A percentile compares a stretch with the other conserved stretches of the same genome.
Conservation (phyloP, 2,888 invertebrate genomes). For the Coelopa pilipes region DNA sequence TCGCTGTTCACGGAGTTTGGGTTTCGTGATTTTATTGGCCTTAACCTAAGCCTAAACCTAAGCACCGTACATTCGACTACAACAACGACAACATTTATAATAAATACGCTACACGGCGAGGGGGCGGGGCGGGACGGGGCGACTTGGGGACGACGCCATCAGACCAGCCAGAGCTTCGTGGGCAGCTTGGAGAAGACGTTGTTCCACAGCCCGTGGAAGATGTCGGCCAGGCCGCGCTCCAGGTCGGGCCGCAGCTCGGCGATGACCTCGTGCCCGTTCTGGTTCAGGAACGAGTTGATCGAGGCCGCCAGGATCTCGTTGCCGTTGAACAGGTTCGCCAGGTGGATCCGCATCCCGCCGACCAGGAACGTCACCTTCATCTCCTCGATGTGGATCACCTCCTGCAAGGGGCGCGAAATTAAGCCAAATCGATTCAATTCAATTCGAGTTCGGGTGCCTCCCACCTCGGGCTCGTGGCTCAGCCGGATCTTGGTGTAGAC, state of each 20-base stretch:
- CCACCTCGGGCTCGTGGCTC: slow-evolving; percentile 64
- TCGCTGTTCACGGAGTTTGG: no score
- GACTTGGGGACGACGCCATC: slow-evolving; percentile 40
- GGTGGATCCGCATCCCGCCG: slow-evolving; percentile 69
- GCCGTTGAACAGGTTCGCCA: slow-evolving; percentile 73
- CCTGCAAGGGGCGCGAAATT: slow-evolving; percentile 49
- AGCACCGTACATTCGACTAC: no score
- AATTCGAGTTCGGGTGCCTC: no score
- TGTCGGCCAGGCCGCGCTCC: slow-evolving; percentile 69
- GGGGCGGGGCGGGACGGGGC: no score
- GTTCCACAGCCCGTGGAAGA: slow-evolving; percentile 71
- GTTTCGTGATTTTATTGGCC: no score
- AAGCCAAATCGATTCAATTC: background rate
- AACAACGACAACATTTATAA: no score
- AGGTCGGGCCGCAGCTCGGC: slow-evolving; percentile 70
- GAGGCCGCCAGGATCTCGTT: slow-evolving; percentile 72
- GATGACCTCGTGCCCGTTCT: slow-evolving; percentile 72
- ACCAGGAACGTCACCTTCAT: slow-evolving; percentile 72
- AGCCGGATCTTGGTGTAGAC: slow-evolving; percentile 69
- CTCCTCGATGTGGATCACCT: slow-evolving; percentile 68
- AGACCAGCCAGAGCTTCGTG: slow-evolving; percentile 70
- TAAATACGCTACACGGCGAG: no score
- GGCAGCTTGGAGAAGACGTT: slow-evolving; percentile 72
- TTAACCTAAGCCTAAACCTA: no score
- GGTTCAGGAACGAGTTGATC: slow-evolving; percentile 71